Conservation (phyloP, 2,113 vertebrate species). For the Psophia crepitans region DNA sequence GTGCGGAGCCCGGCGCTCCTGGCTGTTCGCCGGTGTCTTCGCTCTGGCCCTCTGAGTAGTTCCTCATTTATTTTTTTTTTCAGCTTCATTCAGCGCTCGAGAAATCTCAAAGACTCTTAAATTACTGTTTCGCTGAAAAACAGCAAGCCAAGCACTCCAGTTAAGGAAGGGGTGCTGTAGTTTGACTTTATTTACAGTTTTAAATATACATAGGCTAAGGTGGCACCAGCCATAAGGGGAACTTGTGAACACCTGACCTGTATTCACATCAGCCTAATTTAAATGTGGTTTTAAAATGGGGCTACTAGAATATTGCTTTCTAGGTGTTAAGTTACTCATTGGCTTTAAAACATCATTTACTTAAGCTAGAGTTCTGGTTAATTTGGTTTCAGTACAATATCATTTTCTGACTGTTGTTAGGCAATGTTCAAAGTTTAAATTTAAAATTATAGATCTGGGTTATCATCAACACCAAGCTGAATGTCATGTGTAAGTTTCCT, state of each 20-base stretch:
- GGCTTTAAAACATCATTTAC: not conserved
- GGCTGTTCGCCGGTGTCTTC: too few relatives aligned
- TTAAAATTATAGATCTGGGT: fast-evolving
- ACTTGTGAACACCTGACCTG: too few relatives aligned
- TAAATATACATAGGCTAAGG: not conserved
- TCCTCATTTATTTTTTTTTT: too few relatives aligned
- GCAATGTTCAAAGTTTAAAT: not conserved
- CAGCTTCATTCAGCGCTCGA: too few relatives aligned
- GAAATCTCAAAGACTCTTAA: too few relatives aligned
- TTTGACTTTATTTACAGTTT: not conserved
- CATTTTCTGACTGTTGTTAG: not conserved
- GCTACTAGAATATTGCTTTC: not conserved
- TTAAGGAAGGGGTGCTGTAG: not conserved
- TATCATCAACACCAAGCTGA: not conserved
- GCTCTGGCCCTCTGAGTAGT: not conserved
- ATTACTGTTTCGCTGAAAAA: not conserved
- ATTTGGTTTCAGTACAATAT: not conserved
- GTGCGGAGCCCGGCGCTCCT: not conserved
- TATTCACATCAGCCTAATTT: fast-evolving
- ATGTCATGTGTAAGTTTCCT: not conserved
- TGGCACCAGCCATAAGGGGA: fast-evolving
- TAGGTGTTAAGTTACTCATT: not conserved
- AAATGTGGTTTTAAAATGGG: not conserved
- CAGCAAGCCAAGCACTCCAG: fast-evolving
- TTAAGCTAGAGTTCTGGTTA: not conserved